A percentile compares a stretch with the other conserved stretches of the same genome.
These are phyloP conservation scores for Nemurella pictetii DNA, from an alignment of 2,888 invertebrate species.

Conservation along the genomic window DNA sequence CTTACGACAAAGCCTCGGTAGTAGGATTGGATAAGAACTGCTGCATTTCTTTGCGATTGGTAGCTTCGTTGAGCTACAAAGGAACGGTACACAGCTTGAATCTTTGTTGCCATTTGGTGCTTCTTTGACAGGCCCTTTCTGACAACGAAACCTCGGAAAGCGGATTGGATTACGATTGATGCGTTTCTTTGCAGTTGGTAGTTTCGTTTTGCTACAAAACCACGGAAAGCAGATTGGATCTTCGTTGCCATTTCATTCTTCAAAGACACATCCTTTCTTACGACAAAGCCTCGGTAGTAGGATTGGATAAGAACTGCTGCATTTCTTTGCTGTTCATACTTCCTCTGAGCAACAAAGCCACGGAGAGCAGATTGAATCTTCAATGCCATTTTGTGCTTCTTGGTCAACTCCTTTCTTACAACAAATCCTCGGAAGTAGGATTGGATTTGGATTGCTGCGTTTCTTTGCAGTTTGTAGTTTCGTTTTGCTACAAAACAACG, in stretches of 20 bases:
- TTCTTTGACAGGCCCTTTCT: not conserved
- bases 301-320: not conserved
- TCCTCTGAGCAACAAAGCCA: constrained; percentile 44
- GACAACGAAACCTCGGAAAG: too few relatives aligned
- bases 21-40: too few relatives aligned
- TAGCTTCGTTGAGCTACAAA: too few relatives aligned
- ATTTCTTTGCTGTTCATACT: constrained; percentile 17
- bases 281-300: not conserved
- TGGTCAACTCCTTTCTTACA: not conserved
- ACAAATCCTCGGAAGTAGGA: constrained; percentile 49
- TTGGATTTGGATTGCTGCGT: constrained; percentile 51
- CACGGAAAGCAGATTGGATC: not conserved
- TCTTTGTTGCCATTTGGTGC: not conserved
- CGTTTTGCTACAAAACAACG: not conserved
- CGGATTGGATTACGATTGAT: too few relatives aligned
- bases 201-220: too few relatives aligned
- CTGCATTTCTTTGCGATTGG: too few relatives aligned
- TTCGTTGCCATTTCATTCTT: not conserved
- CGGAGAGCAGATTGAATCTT: constrained; percentile 4
- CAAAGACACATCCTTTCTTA: not conserved
- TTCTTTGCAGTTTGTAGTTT: constrained; percentile 35
- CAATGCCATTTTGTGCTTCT: not conserved
- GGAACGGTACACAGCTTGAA: constrained; percentile 15
- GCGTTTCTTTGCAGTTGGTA: too few relatives aligned
- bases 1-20: not conserved